These are phyloP conservation scores for Drosophila anceps DNA, from an alignment of 2,888 invertebrate genomes.

Conservation along the genomic window DNA sequence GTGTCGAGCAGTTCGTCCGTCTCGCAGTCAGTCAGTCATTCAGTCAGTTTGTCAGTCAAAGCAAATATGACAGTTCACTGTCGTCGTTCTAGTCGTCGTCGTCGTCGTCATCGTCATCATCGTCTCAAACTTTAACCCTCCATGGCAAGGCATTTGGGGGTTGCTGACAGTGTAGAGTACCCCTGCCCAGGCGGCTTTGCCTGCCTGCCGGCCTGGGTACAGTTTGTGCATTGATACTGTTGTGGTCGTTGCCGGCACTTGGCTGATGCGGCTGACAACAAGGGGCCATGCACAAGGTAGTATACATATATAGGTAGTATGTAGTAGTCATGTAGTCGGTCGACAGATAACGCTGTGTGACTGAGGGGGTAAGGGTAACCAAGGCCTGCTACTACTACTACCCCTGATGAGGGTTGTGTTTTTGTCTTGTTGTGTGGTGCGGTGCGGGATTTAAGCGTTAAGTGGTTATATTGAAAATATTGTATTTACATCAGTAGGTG, in stretches of 20 bases:
- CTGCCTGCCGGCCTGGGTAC: constrained; percentile 69
- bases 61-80: constrained; percentile 79
- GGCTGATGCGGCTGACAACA: constrained; percentile 65
- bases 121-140: constrained; percentile 75
- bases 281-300: constrained; percentile 50
- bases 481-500: constrained; percentile 82
- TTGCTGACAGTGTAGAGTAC: constrained; percentile 57
- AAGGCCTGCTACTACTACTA: constrained; percentile 42
- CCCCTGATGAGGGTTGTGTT: constrained; percentile 63
- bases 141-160: constrained; percentile 65
- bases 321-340: constrained; percentile 40
- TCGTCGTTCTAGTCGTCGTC: constrained; percentile 58
- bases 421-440: constrained; percentile 46
- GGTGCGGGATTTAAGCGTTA: constrained; percentile 80
- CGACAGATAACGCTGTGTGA: constrained; percentile 40
- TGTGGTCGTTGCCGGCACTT: constrained; percentile 78
- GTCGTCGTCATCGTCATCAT: constrained; percentile 31
- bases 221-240: constrained; percentile 84
- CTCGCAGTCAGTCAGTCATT: constrained; percentile 50
- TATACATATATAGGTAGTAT: constrained; percentile 6
- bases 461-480: constrained; percentile 82
- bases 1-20: constrained; percentile 49
- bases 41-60: constrained; percentile 57
- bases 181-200: constrained; percentile 30
- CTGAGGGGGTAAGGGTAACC: constrained; percentile 41